phyloP scores from a whole-genome alignment of 1,140 invertebrate species.

The Reticulitermes speratus region DNA sequence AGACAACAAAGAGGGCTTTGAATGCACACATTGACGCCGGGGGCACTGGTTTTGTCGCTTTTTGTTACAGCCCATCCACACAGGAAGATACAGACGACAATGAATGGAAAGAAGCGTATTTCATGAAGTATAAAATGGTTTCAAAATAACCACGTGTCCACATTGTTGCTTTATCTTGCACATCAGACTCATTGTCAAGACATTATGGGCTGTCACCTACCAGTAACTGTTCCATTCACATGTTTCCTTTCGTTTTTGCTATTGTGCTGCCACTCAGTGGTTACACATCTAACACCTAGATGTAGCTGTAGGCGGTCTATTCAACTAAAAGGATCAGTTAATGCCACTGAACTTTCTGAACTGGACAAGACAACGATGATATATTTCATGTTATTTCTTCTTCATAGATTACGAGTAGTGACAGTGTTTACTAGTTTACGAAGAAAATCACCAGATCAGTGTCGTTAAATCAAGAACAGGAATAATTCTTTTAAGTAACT shows the following conservation, averaged over 20 bases:
- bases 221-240: background rate
- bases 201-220: background rate
- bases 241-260: background rate
- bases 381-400: no score
- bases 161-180: slow-evolving; percentile 1
- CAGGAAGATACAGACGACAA: background rate
- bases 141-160: slow-evolving; percentile 14
- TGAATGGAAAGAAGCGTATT: background rate
- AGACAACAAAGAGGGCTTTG: no score
- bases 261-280: background rate
- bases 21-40: background rate
- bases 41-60: background rate
- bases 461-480: no score
- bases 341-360: background rate
- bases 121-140: background rate
- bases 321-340: background rate
- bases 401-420: no score
- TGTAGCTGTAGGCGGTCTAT: background rate
- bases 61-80: background rate
- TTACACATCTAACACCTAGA: background rate
- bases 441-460: no score
- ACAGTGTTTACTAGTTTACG: no score
- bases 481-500: no score
- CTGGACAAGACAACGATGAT: background rate
- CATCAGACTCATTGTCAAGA: background rate